Conservation (phyloP, 2,888 invertebrate species). For the Willowsia nigromaculata region DNA sequence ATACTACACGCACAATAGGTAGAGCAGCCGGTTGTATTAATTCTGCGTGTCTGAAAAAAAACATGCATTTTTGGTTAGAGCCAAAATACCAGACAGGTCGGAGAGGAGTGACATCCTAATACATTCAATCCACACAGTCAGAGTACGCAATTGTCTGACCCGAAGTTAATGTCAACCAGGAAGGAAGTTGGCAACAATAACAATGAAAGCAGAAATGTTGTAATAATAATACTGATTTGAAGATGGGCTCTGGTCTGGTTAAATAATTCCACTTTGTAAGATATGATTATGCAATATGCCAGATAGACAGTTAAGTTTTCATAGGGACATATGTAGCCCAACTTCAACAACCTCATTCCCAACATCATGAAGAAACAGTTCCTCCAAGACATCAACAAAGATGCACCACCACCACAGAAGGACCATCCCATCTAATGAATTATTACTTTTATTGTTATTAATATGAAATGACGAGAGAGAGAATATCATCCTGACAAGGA, state of each 20-base stretch:
- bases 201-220: neutral
- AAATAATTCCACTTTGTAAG: neutral
- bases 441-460: conserved; percentile 33
- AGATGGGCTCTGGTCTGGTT: neutral
- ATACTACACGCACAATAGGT: neutral
- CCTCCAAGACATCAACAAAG: neutral
- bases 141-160: neutral
- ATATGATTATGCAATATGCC: neutral
- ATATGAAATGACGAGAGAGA: conserved; percentile 6
- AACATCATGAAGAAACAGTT: neutral
- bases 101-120: neutral
- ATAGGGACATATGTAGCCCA: too few species aligned
- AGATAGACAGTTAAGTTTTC: too few species aligned
- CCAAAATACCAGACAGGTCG: conserved; percentile 9
- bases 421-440: conserved; percentile 1
- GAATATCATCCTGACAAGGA: conserved; percentile 51
- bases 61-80: neutral
- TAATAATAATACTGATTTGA: neutral
- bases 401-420: neutral
- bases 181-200: conserved; percentile 50
- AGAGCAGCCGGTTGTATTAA: neutral
- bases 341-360: neutral
- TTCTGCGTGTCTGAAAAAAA: neutral
- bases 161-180: conserved; percentile 27
- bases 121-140: neutral